Evolutionary conservation across 92 coral and sea anemone species (phyloP).

Genomic region (Phenganax marumi): DNA sequence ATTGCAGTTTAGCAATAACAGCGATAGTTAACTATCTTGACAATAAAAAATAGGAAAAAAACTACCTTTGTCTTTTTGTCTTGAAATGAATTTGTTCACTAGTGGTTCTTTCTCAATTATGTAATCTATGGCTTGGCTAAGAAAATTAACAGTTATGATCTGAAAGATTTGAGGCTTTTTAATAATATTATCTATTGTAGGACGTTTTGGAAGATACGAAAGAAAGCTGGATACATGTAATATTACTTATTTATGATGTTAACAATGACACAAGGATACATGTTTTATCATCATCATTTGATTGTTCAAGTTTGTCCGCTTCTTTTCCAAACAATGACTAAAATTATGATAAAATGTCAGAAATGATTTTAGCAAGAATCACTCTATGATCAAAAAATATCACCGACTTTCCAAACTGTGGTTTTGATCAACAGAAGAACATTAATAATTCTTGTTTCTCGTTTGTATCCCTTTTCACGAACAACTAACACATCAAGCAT

Average conservation of each 20-base stretch:
- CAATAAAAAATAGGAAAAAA: neutral
- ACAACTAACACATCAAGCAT: slow-evolving; percentile 89
- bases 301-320: slow-evolving; percentile 98
- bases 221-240: neutral
- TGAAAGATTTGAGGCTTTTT: neutral
- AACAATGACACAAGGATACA: slow-evolving; percentile 67
- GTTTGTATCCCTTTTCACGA: slow-evolving; percentile 84
- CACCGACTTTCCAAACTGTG: slow-evolving; percentile 88
- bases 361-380: neutral
- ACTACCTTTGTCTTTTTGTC: slow-evolving; percentile 94
- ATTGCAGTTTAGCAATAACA: neutral
- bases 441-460: slow-evolving; percentile 89
- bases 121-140: slow-evolving; percentile 69
- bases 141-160: neutral
- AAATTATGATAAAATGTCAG: neutral
- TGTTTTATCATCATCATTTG: slow-evolving; percentile 98
- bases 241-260: neutral
- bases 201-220: neutral
- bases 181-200: too few relatives aligned
- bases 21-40: neutral
- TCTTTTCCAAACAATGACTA: slow-evolving; percentile 98
- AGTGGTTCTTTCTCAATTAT: slow-evolving; percentile 95
- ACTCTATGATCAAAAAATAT: neutral
- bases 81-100: slow-evolving; percentile 90
- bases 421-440: slow-evolving; percentile 93